phyloP scores from a whole-genome alignment of 2,797 vertebrate genomes.

The Pangasius sanitwongsei region DNA sequence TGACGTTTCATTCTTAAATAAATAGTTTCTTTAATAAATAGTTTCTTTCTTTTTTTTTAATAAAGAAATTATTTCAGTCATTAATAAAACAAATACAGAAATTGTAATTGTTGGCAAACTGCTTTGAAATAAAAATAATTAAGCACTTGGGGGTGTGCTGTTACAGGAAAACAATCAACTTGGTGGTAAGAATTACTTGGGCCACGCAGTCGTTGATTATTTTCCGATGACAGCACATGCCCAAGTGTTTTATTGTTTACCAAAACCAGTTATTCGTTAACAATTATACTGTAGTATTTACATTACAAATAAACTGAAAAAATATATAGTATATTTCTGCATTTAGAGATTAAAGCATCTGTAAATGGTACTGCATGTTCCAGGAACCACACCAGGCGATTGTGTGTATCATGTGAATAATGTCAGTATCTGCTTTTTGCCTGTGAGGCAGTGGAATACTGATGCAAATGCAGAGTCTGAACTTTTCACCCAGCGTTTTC shows the following conservation, averaged over 20 bases:
- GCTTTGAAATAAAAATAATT: neutral
- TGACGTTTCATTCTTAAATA: neutral
- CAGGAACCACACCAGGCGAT: neutral
- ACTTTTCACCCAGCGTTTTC: conserved; percentile 42
- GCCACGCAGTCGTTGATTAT: neutral
- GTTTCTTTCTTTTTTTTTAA: no score
- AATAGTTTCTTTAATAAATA: neutral
- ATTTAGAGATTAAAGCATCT: neutral
- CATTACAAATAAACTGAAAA: neutral
- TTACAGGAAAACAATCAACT: neutral
- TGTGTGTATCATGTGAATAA: conserved; percentile 34
- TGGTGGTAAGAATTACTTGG: neutral
- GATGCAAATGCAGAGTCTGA: conserved; percentile 44
- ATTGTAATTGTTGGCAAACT: neutral
- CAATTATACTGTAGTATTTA: neutral
- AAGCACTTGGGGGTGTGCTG: neutral
- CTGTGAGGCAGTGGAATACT: conserved; percentile 34
- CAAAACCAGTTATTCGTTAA: neutral
- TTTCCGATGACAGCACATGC: neutral
- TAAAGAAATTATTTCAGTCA: no score
- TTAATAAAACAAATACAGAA: no score
- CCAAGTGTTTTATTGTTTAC: neutral
- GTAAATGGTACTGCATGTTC: neutral
- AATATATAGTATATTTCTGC: neutral
- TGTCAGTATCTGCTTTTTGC: conserved; percentile 15